These are phyloP conservation scores for Perithous albicinctus DNA, from an alignment of 2,888 invertebrate species.

Conservation along the genomic window DNA sequence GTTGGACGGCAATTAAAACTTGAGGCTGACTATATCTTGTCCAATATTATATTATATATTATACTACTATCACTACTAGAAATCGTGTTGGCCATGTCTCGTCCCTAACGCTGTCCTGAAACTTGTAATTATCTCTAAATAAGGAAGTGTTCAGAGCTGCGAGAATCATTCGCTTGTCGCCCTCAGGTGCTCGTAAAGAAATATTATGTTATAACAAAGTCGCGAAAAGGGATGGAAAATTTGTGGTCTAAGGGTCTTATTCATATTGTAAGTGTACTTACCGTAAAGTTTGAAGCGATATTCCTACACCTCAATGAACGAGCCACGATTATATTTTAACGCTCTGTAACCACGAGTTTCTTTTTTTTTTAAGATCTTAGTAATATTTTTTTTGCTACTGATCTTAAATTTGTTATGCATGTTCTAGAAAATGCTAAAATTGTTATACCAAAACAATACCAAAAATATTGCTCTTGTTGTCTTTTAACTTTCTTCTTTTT, in stretches of 20 bases:
- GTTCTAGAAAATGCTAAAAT: not conserved
- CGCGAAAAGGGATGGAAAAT: conserved; percentile 28
- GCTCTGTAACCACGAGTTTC: not conserved
- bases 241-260: conserved; percentile 12
- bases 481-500: too few species aligned
- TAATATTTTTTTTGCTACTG: not conserved
- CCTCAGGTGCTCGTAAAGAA: conserved; percentile 28
- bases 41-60: conserved; percentile 26
- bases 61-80: conserved; percentile 5
- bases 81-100: conserved; percentile 22
- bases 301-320: conserved; percentile 6
- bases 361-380: not conserved
- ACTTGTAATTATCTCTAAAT: conserved; percentile 78
- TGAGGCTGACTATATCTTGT: conserved; percentile 21
- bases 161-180: not conserved
- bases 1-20: conserved; percentile 62
- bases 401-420: too few species aligned
- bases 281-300: conserved; percentile 55
- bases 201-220: conserved; percentile 49
- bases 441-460: too few species aligned
- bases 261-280: conserved; percentile 23
- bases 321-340: conserved; percentile 31
- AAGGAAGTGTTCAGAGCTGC: conserved; percentile 66
- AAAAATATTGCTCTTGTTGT: too few species aligned
- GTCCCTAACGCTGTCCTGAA: conserved; percentile 49